Conservation (phyloP, 2,113 vertebrate genomes). For the mouse (Mus musculus) region DNA sequence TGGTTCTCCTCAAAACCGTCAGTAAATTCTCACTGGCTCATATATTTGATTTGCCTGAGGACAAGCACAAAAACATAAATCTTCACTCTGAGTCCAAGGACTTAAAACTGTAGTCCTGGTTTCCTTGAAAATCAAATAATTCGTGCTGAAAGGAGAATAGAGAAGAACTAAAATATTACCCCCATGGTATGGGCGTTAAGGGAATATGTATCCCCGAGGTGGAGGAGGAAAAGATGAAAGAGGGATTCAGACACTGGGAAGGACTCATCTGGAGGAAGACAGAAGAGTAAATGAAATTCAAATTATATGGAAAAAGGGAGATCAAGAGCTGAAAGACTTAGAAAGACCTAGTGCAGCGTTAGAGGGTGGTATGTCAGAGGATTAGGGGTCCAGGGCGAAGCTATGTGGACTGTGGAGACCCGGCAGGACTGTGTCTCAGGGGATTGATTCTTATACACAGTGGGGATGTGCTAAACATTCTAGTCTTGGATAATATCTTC, state of each 20-base stretch:
- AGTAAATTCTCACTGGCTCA: neutral
- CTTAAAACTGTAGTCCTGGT: neutral
- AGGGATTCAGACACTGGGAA: neutral
- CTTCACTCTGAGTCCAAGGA: neutral
- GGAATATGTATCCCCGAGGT: neutral
- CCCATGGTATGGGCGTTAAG: fast-evolving
- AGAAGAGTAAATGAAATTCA: neutral
- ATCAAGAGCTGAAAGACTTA: neutral
- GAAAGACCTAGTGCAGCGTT: fast-evolving
- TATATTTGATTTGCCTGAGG: neutral
- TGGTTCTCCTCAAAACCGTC: neutral
- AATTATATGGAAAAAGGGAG: neutral
- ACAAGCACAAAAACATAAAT: neutral
- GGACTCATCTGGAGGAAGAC: neutral
- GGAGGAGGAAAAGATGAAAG: fast-evolving
- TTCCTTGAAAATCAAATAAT: neutral
- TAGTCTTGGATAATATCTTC: neutral
- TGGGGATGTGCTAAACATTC: neutral
- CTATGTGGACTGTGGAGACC: too few relatives aligned
- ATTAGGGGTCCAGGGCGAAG: fast-evolving
- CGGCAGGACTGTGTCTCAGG: too few relatives aligned
- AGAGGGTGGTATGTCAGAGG: neutral
- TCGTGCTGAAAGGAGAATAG: neutral
- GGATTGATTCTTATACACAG: neutral
- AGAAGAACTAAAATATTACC: neutral